phyloP scores from a whole-genome alignment of 2,113 vertebrate genomes.

The Hoplias malabaricus region DNA sequence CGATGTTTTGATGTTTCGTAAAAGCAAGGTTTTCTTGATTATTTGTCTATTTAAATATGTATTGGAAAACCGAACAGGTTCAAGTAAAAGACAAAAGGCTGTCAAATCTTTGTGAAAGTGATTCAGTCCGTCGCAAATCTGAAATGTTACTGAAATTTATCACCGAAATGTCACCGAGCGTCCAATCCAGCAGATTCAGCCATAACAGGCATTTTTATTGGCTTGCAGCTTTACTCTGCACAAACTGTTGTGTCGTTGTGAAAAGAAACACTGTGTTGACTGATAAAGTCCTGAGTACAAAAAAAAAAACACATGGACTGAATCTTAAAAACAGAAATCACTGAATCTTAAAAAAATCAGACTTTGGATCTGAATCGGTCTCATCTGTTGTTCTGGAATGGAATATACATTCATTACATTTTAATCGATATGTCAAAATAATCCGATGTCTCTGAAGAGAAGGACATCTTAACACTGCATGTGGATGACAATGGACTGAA shows the following conservation, averaged over 20 bases:
- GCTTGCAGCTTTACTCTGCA: too few species aligned
- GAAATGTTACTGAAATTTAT: too few species aligned
- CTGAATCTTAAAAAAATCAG: background rate
- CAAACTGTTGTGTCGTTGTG: too few species aligned
- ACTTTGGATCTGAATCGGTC: background rate
- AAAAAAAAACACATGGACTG: too few species aligned
- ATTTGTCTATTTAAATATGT: background rate
- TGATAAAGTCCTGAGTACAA: too few species aligned
- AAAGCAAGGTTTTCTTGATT: background rate
- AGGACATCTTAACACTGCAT: background rate
- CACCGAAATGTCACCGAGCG: too few species aligned
- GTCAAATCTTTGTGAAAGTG: too few species aligned
- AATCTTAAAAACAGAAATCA: background rate
- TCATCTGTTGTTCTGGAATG: background rate
- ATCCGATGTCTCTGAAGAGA: background rate
- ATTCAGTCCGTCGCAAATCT: too few species aligned
- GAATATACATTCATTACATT: background rate
- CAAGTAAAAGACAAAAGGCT: background rate
- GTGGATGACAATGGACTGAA: background rate
- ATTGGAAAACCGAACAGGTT: background rate
- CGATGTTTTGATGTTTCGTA: background rate
- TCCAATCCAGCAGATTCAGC: too few species aligned
- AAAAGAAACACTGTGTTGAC: too few species aligned
- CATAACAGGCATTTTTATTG: too few species aligned
- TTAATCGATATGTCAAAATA: background rate